Conservation (phyloP, 2,797 vertebrate species). For the Cacajao melanocephalus region DNA sequence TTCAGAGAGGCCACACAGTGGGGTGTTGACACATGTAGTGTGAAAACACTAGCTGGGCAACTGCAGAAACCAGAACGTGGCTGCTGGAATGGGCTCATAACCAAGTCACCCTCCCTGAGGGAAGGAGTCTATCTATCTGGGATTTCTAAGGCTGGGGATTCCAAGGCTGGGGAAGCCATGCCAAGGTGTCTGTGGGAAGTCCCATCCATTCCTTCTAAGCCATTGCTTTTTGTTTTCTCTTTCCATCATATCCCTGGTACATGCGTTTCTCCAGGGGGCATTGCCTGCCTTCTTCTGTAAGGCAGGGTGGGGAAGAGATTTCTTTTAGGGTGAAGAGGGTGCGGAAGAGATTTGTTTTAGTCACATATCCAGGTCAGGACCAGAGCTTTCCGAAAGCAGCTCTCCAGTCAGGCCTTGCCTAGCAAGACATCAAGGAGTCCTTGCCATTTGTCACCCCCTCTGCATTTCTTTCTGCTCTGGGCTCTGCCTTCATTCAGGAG, state of each 20-base stretch:
- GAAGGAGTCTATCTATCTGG: not conserved
- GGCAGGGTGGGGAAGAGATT: not conserved
- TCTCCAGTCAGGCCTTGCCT: not conserved
- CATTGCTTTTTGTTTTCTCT: not conserved
- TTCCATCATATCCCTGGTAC: not conserved
- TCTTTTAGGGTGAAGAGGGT: no score
- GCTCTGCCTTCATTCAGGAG: conserved; percentile 26
- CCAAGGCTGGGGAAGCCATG: not conserved
- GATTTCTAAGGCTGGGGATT: not conserved
- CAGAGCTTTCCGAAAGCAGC: not conserved
- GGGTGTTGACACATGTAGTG: not conserved
- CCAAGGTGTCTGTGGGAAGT: not conserved
- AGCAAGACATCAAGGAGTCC: not conserved
- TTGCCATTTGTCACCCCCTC: not conserved
- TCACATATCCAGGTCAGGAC: not conserved
- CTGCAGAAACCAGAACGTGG: conserved; percentile 41
- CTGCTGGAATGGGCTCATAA: not conserved
- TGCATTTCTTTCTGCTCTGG: not conserved
- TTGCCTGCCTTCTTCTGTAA: not conserved
- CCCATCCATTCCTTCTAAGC: not conserved
- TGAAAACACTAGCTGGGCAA: not conserved
- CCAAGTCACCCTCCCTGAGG: not conserved
- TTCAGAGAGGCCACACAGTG: conserved; percentile 45
- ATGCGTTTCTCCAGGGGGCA: not conserved
- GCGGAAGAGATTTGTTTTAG: not conserved